These are phyloP conservation scores for Elymnias hypermnestra DNA, from an alignment of 1,140 invertebrate genomes.

Conservation along the genomic window DNA sequence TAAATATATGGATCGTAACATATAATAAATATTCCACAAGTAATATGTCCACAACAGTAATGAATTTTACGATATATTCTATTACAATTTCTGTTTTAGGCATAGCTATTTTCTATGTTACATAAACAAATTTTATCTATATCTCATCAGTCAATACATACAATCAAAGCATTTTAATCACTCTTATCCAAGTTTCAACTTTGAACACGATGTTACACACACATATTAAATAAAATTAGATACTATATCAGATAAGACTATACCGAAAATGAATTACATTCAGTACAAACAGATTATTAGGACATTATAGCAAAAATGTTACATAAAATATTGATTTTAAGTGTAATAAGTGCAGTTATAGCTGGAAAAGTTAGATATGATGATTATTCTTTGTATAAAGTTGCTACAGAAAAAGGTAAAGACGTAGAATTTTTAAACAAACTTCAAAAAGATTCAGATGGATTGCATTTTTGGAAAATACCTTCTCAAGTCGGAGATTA, in stretches of 20 bases:
- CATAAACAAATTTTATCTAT: conserved; percentile 3
- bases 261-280: background rate
- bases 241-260: background rate
- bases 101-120: too few species aligned
- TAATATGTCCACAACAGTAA: too few species aligned
- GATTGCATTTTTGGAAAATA: conserved; percentile 46
- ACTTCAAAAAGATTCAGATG: conserved; percentile 28
- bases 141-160: conserved; percentile 3
- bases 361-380: conserved; percentile 46
- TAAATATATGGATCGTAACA: too few species aligned
- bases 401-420: conserved; percentile 38
- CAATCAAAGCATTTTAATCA: background rate
- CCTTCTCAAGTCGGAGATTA: conserved; percentile 36
- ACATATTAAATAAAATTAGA: background rate
- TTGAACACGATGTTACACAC: too few species aligned
- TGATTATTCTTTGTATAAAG: conserved; percentile 48
- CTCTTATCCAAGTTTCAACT: background rate
- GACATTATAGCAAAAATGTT: conserved; percentile 23
- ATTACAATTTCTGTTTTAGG: too few species aligned
- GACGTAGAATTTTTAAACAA: conserved; percentile 41
- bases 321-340: conserved; percentile 29
- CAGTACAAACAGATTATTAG: background rate
- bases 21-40: too few species aligned
- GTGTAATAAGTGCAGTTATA: conserved; percentile 19
- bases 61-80: too few species aligned